Conservation (phyloP, 2,113 vertebrate genomes). For the Spilogale gracilis region DNA sequence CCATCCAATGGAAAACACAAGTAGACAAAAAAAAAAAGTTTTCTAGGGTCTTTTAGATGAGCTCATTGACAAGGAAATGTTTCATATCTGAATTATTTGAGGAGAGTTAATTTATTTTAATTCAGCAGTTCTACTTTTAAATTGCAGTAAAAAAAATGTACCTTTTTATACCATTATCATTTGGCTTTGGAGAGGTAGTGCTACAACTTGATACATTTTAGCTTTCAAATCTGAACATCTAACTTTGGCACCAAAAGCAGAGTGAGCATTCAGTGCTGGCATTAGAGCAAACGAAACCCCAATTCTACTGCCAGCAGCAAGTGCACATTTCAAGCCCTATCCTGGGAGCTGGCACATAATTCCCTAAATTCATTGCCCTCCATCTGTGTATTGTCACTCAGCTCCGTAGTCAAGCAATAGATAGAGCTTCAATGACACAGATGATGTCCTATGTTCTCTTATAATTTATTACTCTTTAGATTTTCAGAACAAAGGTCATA, state of each 20-base stretch:
- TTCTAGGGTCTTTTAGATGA: background rate
- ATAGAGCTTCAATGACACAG: conserved; percentile 57
- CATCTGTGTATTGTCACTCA: conserved; percentile 63
- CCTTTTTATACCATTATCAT: conserved; percentile 47
- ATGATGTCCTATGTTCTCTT: conserved; percentile 41
- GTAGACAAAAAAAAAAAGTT: conserved; percentile 14
- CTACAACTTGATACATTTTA: conserved; percentile 73
- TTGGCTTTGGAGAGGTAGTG: conserved; percentile 54
- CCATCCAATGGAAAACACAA: background rate
- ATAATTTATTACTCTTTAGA: conserved; percentile 73
- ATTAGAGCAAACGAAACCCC: conserved; percentile 35
- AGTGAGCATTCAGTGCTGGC: conserved; percentile 6
- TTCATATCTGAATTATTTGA: conserved; percentile 44
- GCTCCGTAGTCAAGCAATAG: conserved; percentile 51
- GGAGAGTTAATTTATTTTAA: conserved; percentile 36
- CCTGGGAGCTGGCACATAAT: conserved; percentile 29
- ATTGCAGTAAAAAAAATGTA: background rate
- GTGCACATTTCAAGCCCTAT: conserved; percentile 52
- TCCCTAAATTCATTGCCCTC: conserved; percentile 55
- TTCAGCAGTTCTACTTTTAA: conserved; percentile 12
- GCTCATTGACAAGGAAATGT: background rate
- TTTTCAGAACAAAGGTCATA: conserved; percentile 70
- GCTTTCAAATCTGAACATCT: conserved; percentile 73
- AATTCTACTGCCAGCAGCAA: conserved; percentile 32
- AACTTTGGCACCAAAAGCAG: conserved; percentile 61